phyloP scores from a whole-genome alignment of 2,113 vertebrate genomes.

The Malurus alboscapulatus region DNA sequence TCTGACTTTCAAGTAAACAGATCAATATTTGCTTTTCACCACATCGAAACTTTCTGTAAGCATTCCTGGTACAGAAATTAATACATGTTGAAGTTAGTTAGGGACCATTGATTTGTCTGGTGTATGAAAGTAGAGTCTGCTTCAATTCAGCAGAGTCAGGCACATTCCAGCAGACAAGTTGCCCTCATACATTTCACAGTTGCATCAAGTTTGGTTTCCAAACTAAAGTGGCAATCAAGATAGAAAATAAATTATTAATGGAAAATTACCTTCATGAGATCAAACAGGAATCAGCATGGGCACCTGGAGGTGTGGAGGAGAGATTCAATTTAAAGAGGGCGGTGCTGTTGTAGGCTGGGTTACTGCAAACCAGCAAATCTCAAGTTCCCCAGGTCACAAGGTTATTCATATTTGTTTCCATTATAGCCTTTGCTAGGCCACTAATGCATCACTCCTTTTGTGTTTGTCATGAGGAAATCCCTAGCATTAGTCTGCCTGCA shows the following conservation, averaged over 20 bases:
- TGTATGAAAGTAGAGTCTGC: background rate
- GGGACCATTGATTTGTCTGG: background rate
- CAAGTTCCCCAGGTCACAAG: background rate
- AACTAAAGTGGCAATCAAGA: background rate
- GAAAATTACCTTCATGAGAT: background rate
- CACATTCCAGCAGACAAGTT: background rate
- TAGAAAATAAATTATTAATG: background rate
- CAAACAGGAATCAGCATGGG: background rate
- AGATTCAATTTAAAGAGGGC: background rate
- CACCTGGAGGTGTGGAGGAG: background rate
- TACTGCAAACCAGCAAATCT: background rate
- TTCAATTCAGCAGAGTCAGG: background rate
- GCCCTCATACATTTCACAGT: background rate
- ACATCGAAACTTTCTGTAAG: background rate
- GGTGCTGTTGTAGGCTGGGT: background rate
- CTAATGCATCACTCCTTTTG: background rate
- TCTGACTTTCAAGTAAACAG: constrained; percentile 23
- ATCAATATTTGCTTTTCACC: constrained; percentile 50
- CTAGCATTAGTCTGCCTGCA: background rate
- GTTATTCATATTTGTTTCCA: background rate
- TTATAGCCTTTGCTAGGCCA: background rate
- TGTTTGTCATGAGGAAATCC: background rate
- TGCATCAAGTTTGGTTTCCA: background rate
- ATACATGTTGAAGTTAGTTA: constrained; percentile 1
- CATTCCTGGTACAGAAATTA: constrained; percentile 28